A percentile compares a stretch with the other conserved stretches of the same genome.
These are phyloP conservation scores for Temnothorax rugatulus DNA, from an alignment of 2,888 invertebrate species.

Conservation along the genomic window DNA sequence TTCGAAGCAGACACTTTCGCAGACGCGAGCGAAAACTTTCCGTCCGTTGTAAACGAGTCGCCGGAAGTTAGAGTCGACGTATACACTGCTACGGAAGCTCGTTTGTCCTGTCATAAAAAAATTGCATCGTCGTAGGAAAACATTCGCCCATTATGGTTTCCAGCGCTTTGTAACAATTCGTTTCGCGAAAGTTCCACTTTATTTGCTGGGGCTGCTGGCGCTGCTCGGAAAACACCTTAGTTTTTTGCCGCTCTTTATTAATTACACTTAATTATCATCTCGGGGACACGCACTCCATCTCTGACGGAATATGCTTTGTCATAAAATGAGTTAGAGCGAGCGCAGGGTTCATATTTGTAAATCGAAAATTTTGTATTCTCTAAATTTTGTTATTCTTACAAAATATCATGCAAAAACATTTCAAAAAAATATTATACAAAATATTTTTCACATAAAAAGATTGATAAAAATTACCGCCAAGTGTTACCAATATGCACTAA, in stretches of 20 bases:
- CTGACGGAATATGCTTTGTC: not conserved
- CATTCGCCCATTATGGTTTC: conserved; percentile 35
- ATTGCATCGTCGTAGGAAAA: conserved; percentile 48
- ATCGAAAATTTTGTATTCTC: not conserved
- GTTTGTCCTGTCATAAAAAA: conserved; percentile 49
- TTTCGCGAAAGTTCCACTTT: not conserved
- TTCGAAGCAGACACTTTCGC: conserved; percentile 66
- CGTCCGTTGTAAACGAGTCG: conserved; percentile 68
- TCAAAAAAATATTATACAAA: not conserved
- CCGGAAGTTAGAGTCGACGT: conserved; percentile 62
- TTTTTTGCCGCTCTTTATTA: conserved; percentile 5
- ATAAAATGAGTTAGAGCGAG: not conserved
- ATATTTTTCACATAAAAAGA: not conserved
- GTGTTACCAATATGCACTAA: not conserved
- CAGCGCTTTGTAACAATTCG: conserved; percentile 39
- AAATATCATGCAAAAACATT: not conserved
- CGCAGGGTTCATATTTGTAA: not conserved
- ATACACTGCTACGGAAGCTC: conserved; percentile 33
- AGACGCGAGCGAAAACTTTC: conserved; percentile 72
- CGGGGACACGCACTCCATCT: not conserved
- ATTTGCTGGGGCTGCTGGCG: not conserved
- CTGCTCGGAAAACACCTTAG: not conserved
- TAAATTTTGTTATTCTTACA: not conserved
- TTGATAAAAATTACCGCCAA: not conserved
- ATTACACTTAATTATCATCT: conserved; percentile 33